Evolutionary conservation across 2,888 invertebrate genomes (phyloP).

Genomic region (Leucoptera coffeella): DNA sequence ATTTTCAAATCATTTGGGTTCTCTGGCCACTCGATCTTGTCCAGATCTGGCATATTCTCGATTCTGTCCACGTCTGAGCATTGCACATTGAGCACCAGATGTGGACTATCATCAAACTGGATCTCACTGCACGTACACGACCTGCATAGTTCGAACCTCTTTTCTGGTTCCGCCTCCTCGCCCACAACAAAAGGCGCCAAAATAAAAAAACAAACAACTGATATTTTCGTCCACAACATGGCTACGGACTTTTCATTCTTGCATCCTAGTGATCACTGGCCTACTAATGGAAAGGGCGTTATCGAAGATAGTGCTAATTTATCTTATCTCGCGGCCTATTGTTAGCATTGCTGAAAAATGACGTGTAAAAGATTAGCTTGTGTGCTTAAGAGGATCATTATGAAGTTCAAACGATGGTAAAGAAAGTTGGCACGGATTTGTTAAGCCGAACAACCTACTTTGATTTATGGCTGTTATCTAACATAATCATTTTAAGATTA

Average conservation of each 20-base stretch:
- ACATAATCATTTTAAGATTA: neutral
- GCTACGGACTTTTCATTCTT: neutral
- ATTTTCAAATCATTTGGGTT: conserved; percentile 37
- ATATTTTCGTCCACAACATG: neutral
- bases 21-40: conserved; percentile 38
- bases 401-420: neutral
- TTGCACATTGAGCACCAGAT: conserved; percentile 36
- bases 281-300: neutral
- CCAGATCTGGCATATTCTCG: conserved; percentile 27
- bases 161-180: conserved; percentile 17
- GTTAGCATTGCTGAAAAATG: conserved; percentile 3
- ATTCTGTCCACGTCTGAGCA: conserved; percentile 33
- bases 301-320: conserved; percentile 1
- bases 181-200: conserved; percentile 13
- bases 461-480: neutral
- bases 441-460: neutral
- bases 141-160: conserved; percentile 26
- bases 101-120: conserved; percentile 25
- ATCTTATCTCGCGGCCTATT: conserved; percentile 1
- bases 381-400: neutral
- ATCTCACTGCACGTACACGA: conserved; percentile 45
- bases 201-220: conserved; percentile 17
- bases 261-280: neutral
- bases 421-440: neutral
- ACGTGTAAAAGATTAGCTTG: conserved; percentile 1